Evolutionary conservation across 2,888 invertebrate genomes (phyloP), one percentile per base, ranked within the genome.

Genomic region (Minunthozetes semirufus): DNA sequence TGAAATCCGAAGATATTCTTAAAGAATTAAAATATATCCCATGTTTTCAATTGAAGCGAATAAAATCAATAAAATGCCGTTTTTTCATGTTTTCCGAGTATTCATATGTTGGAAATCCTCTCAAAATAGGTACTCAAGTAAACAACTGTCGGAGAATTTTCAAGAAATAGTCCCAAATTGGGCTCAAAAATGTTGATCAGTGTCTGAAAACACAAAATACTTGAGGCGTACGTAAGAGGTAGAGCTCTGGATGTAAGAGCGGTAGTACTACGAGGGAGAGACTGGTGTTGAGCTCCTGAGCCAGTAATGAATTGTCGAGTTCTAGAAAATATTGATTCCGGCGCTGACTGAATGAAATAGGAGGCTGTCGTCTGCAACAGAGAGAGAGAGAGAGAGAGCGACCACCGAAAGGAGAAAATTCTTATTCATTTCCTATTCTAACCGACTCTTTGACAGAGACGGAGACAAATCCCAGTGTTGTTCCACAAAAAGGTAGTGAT

Each of bases 161-260:
- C 6, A 53, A 53, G 15, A n/a, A 53, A 53, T 17, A 53, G n/a
- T 48, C 15, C 19, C 25, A 27, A 59, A 59, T 25, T 59, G 59
- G 53, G 25, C 25, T 2, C 4, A 59, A 59, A 59, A 25, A 15
- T 27, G 8, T 33, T 48, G 48, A 17, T 56, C 59, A 8, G 1
- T 27, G 22, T 27, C 17, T 59, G 9, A 29, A 3, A 22, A 27
- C 9, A 6, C 17, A 4, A 27, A 59, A 59, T 59, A 59, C 59
- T 59, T 59, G 59, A 59, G 59, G 59, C 59, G 59, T 59, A 59
- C 59, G 59, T 25, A 59, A 59, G 59, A 59, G 59, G 25, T 59
- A 19, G 19, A 4, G 53, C 53, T 8, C 33, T 33, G 33, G 33
- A n/a, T n/a, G 42, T 53, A 19, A 19, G 15, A 53, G 15, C n/a